Evolutionary conservation across 2,797 vertebrate species (phyloP).

Genomic region (Anableps anableps): DNA sequence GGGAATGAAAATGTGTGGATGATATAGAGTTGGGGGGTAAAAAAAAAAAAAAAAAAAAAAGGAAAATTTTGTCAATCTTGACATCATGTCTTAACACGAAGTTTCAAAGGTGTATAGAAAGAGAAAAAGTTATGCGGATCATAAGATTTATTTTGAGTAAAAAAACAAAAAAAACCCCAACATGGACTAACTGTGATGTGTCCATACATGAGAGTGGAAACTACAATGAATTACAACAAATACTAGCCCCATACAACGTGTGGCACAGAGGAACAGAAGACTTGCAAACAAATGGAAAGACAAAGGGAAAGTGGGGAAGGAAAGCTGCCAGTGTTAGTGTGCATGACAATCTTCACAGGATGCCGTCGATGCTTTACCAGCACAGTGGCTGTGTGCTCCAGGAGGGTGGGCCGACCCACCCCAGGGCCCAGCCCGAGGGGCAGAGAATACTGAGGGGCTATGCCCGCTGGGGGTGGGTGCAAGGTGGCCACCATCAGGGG

Average conservation of each 20-base stretch:
- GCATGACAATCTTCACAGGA: constrained; percentile 51
- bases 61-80: constrained; percentile 15
- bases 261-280: constrained; percentile 25
- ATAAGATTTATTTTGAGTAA: background rate
- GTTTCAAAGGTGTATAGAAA: background rate
- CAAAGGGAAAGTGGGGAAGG: constrained; percentile 20
- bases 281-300: constrained; percentile 43
- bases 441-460: constrained; percentile 97
- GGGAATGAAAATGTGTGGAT: constrained; percentile 45
- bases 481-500: constrained; percentile 99
- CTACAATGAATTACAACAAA: constrained; percentile 14
- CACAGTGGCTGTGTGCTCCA: constrained; percentile 99
- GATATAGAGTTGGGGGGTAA: background rate
- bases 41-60: constrained; percentile 42
- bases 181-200: constrained; percentile 7
- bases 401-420: constrained; percentile 94
- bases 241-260: constrained; percentile 18
- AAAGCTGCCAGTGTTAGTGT: constrained; percentile 62
- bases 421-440: constrained; percentile 95
- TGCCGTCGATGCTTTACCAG: constrained; percentile 89
- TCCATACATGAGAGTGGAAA: constrained; percentile 19
- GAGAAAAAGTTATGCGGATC: constrained; percentile 5
- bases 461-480: constrained; percentile 96
- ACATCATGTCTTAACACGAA: constrained; percentile 3
- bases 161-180: constrained; percentile 3